Evolutionary conservation across 2,888 invertebrate genomes (phyloP).

Genomic region (Drosophila macrothrix): DNA sequence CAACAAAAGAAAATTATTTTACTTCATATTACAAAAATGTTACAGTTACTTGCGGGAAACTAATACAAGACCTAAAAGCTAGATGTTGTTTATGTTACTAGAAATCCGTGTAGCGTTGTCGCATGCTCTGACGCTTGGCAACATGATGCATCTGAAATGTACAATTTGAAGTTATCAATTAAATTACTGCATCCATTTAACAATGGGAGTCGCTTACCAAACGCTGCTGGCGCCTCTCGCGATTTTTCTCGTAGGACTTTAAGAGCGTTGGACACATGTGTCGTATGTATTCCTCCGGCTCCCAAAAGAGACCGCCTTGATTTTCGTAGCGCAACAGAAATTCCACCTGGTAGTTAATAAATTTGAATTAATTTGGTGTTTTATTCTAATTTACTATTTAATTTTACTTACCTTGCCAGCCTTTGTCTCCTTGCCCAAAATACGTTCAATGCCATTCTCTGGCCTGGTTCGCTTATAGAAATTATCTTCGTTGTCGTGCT

Average conservation of each 20-base stretch:
- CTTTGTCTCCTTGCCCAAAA: conserved; percentile 79
- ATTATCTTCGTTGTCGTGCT: conserved; percentile 59
- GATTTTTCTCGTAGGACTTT: conserved; percentile 74
- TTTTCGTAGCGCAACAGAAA: conserved; percentile 78
- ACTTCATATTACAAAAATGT: conserved; percentile 75
- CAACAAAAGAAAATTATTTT: conserved; percentile 78
- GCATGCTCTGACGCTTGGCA: conserved; percentile 80
- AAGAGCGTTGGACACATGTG: conserved; percentile 77
- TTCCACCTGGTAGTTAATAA: conserved; percentile 65
- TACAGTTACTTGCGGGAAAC: conserved; percentile 71
- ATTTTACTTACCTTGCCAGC: conserved; percentile 70
- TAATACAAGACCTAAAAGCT: conserved; percentile 63
- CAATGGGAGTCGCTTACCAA: conserved; percentile 60
- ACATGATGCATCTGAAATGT: conserved; percentile 78
- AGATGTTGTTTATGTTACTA: conserved; percentile 56
- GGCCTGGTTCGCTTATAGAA: conserved; percentile 70
- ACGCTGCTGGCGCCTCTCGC: conserved; percentile 76
- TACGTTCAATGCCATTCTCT: conserved; percentile 79
- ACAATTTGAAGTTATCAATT: background rate
- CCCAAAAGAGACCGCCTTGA: conserved; percentile 77
- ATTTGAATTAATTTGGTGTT: background rate
- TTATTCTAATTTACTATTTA: background rate
- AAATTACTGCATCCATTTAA: background rate
- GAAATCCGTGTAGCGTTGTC: conserved; percentile 81
- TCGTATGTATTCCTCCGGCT: conserved; percentile 74